Conservation (phyloP, 2,797 vertebrate species). For the Fistularia tabacaria region DNA sequence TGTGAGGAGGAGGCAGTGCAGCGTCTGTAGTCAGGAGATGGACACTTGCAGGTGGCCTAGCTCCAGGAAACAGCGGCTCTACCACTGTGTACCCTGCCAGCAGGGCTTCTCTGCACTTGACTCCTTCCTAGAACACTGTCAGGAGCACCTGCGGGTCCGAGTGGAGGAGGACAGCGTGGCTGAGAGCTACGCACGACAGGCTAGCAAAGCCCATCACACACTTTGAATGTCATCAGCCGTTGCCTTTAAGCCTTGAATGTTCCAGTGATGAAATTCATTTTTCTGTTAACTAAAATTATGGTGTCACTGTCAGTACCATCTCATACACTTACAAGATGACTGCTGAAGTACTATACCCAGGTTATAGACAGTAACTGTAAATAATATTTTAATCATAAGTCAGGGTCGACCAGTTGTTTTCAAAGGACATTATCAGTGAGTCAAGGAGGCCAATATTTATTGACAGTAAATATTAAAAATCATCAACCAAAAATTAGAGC, state of each 20-base stretch:
- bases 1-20: constrained; percentile 51
- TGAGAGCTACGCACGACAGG: constrained; percentile 20
- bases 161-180: constrained; percentile 62
- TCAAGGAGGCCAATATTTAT: too few relatives aligned
- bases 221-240: constrained; percentile 21
- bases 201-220: constrained; percentile 36
- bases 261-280: neutral
- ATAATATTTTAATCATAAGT: too few relatives aligned
- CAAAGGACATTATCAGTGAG: too few relatives aligned
- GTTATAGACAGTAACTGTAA: too few relatives aligned
- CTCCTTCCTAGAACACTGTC: constrained; percentile 74
- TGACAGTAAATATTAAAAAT: too few relatives aligned
- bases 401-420: too few relatives aligned
- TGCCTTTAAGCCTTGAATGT: constrained; percentile 20
- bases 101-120: constrained; percentile 66
- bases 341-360: too few relatives aligned
- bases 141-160: constrained; percentile 63
- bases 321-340: too few relatives aligned
- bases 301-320: too few relatives aligned
- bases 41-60: constrained; percentile 43
- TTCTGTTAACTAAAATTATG: too few relatives aligned
- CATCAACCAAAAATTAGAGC: too few relatives aligned
- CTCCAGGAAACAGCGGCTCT: constrained; percentile 55
- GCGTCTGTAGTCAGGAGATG: constrained; percentile 68
- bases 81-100: constrained; percentile 76